Base-by-base conservation (phyloP, 2,113 vertebrate species). In the Equus quagga region DNA sequence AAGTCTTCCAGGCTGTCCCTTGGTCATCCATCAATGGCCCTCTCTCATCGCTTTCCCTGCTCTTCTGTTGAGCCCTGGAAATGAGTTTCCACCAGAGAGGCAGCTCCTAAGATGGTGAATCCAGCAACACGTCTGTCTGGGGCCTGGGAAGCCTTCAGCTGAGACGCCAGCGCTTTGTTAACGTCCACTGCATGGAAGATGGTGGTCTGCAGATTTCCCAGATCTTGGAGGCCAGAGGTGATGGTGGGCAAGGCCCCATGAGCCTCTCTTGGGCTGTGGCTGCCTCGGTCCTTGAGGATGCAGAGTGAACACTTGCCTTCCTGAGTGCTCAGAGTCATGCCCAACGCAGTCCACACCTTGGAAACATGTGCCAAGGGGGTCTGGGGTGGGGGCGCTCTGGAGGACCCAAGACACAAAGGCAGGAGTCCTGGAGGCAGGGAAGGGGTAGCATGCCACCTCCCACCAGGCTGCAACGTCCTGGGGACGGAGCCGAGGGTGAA, bases 391-490 rank as follows among this genome's bases (percentile, higher is more conserved):
- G 23, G 23, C 6, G 23, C 21, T 2, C 7, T 5, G 5, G 14
- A 8, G 46, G 2, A 12, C 2, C 46, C 51, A 15, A 4, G 51
- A 24, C 84, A 17, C 31, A 46, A 2, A 31, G 75, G 14, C 60
- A 6, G 26, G 72, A 11, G 21, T 56, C 23, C 0, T 0, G 54
- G 28, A 26, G 23, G 18, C 19, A 15, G 31, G 60, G 14, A 11
- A 76, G 65, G 26, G 1, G 76, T 64, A 6, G 17, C 60, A 13
- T 0, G 4, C 51, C 51, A 6, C 44, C 0, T 6, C 64, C 46
- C 3, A 0, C 65, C 58, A 23, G 31, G 8, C 58, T 0, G 0
- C 21, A 1, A 0, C 0, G 14, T 23, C 51, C 7, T 0, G 0
- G 11, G 19, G 36, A 36, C 1, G 0, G 56, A 26, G 21, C 10